A percentile compares a stretch with the other conserved stretches of the same genome.
Evolutionary conservation across 1,140 invertebrate species (phyloP).

Genomic region (Nixonia krombeini): DNA sequence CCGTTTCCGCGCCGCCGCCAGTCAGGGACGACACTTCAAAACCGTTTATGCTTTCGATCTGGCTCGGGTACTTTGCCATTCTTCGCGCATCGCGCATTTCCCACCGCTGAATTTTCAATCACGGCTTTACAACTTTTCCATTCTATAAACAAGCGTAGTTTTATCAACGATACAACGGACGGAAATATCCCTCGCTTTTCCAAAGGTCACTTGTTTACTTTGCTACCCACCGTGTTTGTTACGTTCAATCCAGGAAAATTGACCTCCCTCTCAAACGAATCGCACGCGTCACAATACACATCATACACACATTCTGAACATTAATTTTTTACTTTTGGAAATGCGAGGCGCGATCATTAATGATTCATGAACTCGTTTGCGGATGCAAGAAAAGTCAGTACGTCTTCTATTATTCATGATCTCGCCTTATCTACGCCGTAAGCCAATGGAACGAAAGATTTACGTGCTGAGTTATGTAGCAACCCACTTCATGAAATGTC

Average conservation of each 20-base stretch:
- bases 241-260: slow-evolving; percentile 29
- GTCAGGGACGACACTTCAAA: slow-evolving; percentile 15
- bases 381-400: slow-evolving; percentile 25
- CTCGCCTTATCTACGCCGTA: slow-evolving; percentile 18
- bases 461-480: slow-evolving; percentile 17
- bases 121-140: no score
- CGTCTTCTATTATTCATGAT: slow-evolving; percentile 45
- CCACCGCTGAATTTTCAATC: no score
- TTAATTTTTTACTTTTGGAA: no score
- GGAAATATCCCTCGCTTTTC: slow-evolving; percentile 11
- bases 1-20: slow-evolving; percentile 35
- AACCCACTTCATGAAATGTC: slow-evolving; percentile 21
- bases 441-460: slow-evolving; percentile 36
- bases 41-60: slow-evolving; percentile 20
- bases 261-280: no score
- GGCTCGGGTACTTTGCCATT: slow-evolving; percentile 8
- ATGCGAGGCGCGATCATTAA: no score
- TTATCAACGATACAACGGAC: no score
- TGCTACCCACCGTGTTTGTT: no score
- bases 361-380: slow-evolving; percentile 36
- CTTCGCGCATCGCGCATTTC: slow-evolving; percentile 7
- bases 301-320: no score
- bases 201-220: no score
- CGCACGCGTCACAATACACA: no score
- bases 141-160: no score